Percentiles rank a stretch among this genome's conserved stretches.
phyloP scores from a whole-genome alignment of 2,888 invertebrate species.

The Caenorhabditis imperialis region DNA sequence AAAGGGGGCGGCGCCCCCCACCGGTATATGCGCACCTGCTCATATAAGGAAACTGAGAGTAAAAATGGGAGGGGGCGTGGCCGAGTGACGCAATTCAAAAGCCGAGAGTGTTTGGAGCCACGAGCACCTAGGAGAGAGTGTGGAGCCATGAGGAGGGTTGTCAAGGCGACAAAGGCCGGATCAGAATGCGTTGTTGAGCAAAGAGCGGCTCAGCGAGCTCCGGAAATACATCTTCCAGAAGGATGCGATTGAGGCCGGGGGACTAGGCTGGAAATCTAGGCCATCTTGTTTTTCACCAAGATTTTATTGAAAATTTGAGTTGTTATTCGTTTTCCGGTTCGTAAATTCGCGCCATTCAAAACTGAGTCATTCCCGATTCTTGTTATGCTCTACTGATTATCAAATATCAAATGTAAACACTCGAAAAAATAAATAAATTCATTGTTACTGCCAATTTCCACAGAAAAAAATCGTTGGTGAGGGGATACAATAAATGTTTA shows the following conservation, averaged over 20 bases:
- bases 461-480: background rate
- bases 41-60: constrained; percentile 7
- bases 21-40: constrained; percentile 23
- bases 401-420: constrained; percentile 13
- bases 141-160: no score
- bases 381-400: no score
- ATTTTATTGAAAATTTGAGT: no score
- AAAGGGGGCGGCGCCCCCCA: constrained; percentile 25
- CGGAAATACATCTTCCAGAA: no score
- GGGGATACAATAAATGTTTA: background rate
- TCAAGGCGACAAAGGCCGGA: constrained; percentile 43
- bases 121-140: constrained; percentile 14
- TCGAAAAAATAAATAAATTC: constrained; percentile 27
- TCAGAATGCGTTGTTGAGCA: no score
- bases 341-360: no score
- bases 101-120: constrained; percentile 24
- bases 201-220: no score
- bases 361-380: no score
- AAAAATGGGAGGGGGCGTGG: constrained; percentile 18
- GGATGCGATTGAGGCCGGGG: no score
- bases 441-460: constrained; percentile 42
- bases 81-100: constrained; percentile 37
- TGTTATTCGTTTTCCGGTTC: no score
- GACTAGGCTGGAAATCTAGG: no score
- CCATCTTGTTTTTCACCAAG: no score